Base-by-base conservation (phyloP, 2,888 invertebrate genomes). In the Acronicta aceris region DNA sequence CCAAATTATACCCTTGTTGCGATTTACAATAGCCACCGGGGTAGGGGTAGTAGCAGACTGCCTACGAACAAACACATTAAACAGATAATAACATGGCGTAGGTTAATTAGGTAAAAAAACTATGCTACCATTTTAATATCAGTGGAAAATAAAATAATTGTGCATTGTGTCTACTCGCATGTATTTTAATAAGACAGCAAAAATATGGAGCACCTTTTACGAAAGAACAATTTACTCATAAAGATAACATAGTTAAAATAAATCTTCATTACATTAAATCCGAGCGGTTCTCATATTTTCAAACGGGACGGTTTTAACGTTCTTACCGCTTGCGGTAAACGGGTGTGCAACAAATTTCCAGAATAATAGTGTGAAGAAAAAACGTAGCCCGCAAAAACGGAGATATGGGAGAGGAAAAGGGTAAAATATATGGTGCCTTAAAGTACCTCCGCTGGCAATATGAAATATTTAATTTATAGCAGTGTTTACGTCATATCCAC, bases 1-100 rank as follows among this genome's bases (percentile, higher is more conserved):
- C 93, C 93, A 93, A 94, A 93, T 93, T 91, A 92, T 88, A 90
- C 92, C 90, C 89, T 87, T 84, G 90, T 85, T 88, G 91, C 89
- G 89, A 87, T 89, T 87, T 86, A 89, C 88, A 89, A 90, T 89
- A 88, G 86, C 87, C 82, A 76, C 73, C 43, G 65, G 71, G 71
- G 68, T 57, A 72, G 77, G 76, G 73, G 77, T 66, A 72, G 65
- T 73, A 70, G 54, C 60, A 57, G 70, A 70, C 65, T 73, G 63
- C 63, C 69, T 66, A 74, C 61, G 21, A 75, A 74, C 64, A 59
- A 65, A n/a, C 64, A 74, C 69, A 72, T 72, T n/a, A 76, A 75
- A 65, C 76, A 57, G 59, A 62, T 59, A 61, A 61, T 71, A 61
- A 67, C 65, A 62, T 38, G 47, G 50, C 59, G 63, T 63, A 58